Evolutionary conservation across 2,888 invertebrate species (phyloP).

Genomic region (Hecatera dysodea): DNA sequence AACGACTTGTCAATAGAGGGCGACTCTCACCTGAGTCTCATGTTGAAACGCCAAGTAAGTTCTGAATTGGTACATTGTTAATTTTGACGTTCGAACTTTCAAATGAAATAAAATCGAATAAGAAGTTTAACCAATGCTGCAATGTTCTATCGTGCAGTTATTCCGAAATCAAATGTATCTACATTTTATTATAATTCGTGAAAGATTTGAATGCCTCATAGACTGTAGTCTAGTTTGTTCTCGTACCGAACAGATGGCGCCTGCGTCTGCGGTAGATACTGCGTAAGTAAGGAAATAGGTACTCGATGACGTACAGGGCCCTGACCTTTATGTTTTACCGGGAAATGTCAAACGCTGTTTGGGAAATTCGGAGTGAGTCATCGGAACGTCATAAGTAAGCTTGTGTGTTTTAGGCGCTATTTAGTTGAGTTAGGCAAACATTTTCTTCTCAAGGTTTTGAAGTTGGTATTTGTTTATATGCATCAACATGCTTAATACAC

Average conservation of each 20-base stretch:
- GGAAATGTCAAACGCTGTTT: constrained; percentile 2
- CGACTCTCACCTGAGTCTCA: neutral
- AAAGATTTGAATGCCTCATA: neutral
- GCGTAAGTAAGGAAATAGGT: neutral
- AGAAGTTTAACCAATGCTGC: no score
- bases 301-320: constrained; percentile 3
- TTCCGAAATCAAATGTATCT: neutral
- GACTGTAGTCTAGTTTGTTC: constrained; percentile 3
- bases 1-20: constrained; percentile 7
- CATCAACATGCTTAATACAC: neutral
- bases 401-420: neutral
- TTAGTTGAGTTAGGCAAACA: neutral
- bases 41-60: neutral
- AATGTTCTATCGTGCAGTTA: neutral
- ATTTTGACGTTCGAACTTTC: no score
- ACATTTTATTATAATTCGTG: neutral
- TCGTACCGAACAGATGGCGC: constrained; percentile 23
- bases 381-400: neutral
- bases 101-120: no score
- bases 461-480: no score
- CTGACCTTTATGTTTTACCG: constrained; percentile 6
- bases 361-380: constrained; percentile 24
- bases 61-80: no score
- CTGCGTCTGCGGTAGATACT: neutral
- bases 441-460: no score